Evolutionary conservation across 2,797 vertebrate genomes (phyloP).

Genomic region (Adrianichthys oophorus): DNA sequence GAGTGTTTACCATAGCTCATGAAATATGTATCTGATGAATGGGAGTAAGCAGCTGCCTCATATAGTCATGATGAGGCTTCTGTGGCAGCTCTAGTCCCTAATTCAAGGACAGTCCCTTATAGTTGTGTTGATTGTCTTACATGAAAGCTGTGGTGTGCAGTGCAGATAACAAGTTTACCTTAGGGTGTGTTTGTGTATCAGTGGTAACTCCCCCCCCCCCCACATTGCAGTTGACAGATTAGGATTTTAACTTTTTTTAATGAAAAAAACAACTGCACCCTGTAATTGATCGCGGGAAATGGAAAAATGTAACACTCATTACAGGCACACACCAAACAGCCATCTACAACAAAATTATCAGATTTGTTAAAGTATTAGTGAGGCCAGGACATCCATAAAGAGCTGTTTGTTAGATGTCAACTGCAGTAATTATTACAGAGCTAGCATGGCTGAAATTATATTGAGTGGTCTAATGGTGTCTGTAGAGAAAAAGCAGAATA

Average conservation of each 20-base stretch:
- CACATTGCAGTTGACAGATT: constrained; percentile 44
- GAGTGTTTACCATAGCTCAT: constrained; percentile 78
- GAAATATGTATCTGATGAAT: constrained; percentile 78
- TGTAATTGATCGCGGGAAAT: constrained; percentile 38
- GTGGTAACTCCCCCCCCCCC: constrained; percentile 19
- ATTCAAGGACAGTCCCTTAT: constrained; percentile 68
- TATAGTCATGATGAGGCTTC: constrained; percentile 56
- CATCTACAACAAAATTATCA: constrained; percentile 31
- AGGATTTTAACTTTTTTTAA: constrained; percentile 22
- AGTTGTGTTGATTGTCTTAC: constrained; percentile 63
- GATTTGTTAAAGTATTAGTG: constrained; percentile 63
- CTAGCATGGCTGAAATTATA: constrained; percentile 62
- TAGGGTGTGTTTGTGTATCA: constrained; percentile 46
- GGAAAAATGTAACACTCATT: constrained; percentile 11
- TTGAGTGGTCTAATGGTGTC: constrained; percentile 71
- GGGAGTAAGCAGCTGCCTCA: constrained; percentile 63
- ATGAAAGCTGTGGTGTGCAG: constrained; percentile 59
- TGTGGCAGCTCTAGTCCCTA: constrained; percentile 49
- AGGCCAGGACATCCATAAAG: constrained; percentile 61
- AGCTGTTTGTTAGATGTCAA: constrained; percentile 73
- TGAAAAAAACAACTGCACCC: constrained; percentile 14
- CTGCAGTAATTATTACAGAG: constrained; percentile 69
- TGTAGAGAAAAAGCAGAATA: constrained; percentile 50
- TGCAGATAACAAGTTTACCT: constrained; percentile 62
- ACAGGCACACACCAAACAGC: constrained; percentile 10